Evolutionary conservation across 2,797 vertebrate genomes (phyloP), one percentile per base, ranked within the genome.

Genomic region (Microctenopoma steveboyesi): DNA sequence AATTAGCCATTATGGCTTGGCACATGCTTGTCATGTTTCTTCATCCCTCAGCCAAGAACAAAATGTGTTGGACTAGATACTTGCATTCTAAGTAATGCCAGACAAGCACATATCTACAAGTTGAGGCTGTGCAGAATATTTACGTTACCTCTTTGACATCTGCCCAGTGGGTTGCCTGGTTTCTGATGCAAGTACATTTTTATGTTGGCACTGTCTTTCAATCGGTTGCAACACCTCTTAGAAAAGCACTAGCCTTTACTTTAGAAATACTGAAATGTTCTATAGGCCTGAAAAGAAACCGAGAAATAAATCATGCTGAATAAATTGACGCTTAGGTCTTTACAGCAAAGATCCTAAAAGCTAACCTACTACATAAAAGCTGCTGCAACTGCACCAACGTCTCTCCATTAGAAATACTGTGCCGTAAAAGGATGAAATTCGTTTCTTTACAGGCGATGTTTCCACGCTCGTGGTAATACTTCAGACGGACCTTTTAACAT

Each of bases 51-150:
- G 61, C 65, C 66, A 75, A 71, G 64, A 68, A 65, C 27, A 70
- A 65, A 77, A 68, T 70, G 40, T 71, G 53, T 74, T 45, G n/a
- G 53, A 80, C 68, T 76, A 64, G 66, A 82, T 46, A 74, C 56
- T 65, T 52, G 15, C 55, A 53, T 42, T 56, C 42, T 30, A 60
- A 50, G 46, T 66, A 54, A 69, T 18, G 43, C 58, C 43, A 74
- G 45, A 69, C 30, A 11, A 57, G 52, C 37, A 59, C 58, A 71
- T 61, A 59, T 55, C 59, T 70, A 42, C 11, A 45, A 69, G 40
- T 51, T 70, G n/a, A 76, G 48, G 48, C 16, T 60, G 50, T 40
- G 18, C 30, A 53, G 58, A 72, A 74, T 66, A 72, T 78, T 70
- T 61, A 66, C 48, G 45, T 78, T 68, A 56, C 49, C 68, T 18